Base-by-base conservation (phyloP, 2,888 invertebrate species). In the Hydroisotoma schaefferi region DNA sequence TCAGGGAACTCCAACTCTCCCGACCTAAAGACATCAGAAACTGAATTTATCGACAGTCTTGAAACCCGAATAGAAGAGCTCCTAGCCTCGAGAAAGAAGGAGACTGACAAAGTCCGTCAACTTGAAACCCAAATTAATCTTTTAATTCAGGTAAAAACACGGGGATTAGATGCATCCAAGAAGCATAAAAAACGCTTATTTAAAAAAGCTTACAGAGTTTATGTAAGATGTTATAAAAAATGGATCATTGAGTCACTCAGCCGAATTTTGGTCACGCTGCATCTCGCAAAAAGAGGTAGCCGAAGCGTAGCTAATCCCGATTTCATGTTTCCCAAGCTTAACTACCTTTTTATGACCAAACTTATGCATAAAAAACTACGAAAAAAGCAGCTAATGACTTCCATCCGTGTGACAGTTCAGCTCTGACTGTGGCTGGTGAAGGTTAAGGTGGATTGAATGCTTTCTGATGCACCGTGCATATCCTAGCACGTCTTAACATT, bases 1-100 rank as follows among this genome's bases (percentile, higher is more conserved):
- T 67, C 69, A n/a, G 63, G 60, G 43, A 65, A 65, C 63, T 69
- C 71, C 52, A 69, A 71, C 61, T 70, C 70, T 59, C 70, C 70
- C 25, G 70, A 72, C 51, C 58, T 72, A 49, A 69, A 70, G 46
- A 63, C 61, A 37, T 69, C 68, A 20, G 72, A 71, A 57, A 56
- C 60, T 37, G 71, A 71, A 63, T 70, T 70, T 57, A 68, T 72
- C 33, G 68, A 69, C 52, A 63, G 68, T 18, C 57, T 72, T 15
- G 72, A 72, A 57, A 52, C 52, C 8, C 55, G 65, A 37, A 64
- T 72, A 49, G 72, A 72, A 47, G 69, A 72, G 51, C 56, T 72
- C 43, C n/a, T 61, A 23, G 26, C 59, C 40, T 61, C 66, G 27
- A 72, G 59, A 47, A 66, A 68, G 46, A 65, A 65, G 40, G 72